Evolutionary conservation across 2,113 vertebrate species (phyloP).

Genomic region (Sylvicapra grimmia): DNA sequence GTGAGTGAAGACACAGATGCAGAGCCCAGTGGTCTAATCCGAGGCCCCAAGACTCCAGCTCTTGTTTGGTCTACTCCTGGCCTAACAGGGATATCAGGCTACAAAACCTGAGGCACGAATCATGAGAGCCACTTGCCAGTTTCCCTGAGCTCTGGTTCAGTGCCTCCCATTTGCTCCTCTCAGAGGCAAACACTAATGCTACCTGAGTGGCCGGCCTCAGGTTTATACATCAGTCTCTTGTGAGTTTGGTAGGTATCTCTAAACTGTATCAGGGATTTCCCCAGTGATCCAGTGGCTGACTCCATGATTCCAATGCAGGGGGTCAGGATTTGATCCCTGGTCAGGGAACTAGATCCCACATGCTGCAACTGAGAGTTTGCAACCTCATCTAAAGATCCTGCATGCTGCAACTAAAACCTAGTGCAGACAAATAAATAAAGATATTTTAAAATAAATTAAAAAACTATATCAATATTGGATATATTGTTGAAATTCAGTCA

Average conservation of each 20-base stretch:
- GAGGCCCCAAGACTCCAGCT: neutral
- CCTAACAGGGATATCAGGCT: neutral
- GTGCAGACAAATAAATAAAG: neutral
- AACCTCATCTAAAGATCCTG: neutral
- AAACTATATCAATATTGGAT: neutral
- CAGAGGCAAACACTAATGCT: neutral
- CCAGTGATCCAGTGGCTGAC: neutral
- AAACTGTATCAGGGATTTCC: neutral
- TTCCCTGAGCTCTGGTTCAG: neutral
- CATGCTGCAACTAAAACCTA: neutral
- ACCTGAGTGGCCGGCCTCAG: neutral
- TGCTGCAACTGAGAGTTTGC: neutral
- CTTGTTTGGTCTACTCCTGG: neutral
- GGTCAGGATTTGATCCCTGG: neutral
- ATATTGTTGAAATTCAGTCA: neutral
- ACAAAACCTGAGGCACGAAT: neutral
- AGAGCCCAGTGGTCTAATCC: neutral
- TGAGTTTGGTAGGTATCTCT: neutral
- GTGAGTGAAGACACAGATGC: neutral
- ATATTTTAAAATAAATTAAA: neutral
- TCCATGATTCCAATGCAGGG: neutral
- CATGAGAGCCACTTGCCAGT: neutral
- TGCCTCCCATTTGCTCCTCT: neutral
- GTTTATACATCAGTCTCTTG: neutral
- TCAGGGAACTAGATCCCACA: neutral